These are phyloP conservation scores for Propsilocerus akamusi DNA, from an alignment of 1,140 invertebrate genomes.

Conservation along the genomic window DNA sequence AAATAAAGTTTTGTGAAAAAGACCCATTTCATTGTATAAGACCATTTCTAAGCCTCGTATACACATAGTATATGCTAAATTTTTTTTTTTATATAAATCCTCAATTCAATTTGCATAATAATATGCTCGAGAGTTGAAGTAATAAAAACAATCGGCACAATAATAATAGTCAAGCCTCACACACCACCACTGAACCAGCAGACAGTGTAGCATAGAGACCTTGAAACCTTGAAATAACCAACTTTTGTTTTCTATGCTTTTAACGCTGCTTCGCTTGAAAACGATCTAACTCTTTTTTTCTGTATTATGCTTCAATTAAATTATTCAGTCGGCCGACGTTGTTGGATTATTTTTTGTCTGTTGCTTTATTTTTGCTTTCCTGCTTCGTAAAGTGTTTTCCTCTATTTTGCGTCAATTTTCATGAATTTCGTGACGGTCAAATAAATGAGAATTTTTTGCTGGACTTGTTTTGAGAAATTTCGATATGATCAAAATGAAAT, in stretches of 20 bases:
- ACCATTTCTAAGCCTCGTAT: too few species aligned
- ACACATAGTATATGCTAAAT: conserved; percentile 2
- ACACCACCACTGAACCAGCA: neutral
- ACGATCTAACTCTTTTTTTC: too few species aligned
- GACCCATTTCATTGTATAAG: too few species aligned
- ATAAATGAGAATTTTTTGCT: neutral
- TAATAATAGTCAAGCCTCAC: too few species aligned
- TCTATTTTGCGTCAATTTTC: neutral
- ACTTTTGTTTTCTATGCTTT: conserved; percentile 1
- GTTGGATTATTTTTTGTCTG: neutral
- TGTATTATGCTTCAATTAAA: conserved; percentile 2
- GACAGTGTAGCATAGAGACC: neutral
- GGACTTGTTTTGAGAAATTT: too few species aligned
- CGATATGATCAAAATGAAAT: too few species aligned
- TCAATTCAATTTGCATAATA: conserved; percentile 1
- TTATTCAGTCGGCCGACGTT: neutral
- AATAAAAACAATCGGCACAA: neutral
- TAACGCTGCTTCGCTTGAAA: too few species aligned
- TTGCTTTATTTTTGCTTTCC: neutral
- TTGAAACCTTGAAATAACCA: neutral
- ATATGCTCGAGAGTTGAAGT: neutral
- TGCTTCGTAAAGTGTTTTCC: neutral
- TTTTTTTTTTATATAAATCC: conserved; percentile 1
- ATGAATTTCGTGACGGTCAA: neutral
- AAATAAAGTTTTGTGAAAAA: too few species aligned